Base-by-base conservation (phyloP, 1,140 invertebrate genomes). In the Pseudomyrmex sp. region DNA sequence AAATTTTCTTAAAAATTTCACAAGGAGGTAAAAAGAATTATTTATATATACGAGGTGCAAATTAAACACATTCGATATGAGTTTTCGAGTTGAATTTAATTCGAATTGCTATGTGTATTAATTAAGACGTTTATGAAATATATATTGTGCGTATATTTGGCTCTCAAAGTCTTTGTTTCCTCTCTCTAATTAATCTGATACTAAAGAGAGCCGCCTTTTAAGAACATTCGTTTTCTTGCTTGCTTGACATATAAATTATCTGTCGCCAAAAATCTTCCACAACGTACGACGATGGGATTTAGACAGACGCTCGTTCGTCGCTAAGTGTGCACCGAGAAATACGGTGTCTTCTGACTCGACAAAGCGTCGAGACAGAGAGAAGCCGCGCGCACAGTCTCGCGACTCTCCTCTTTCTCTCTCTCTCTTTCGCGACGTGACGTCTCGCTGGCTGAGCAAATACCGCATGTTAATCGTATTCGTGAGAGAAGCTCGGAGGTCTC, bases 401-500 rank as follows among this genome's bases (percentile, higher is more conserved):
- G 35, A 35, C 35, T 35, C 0, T 0, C 0, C 35, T 35, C 35
- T 35, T 35, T 35, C 35, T 35, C 35, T 35, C 5, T 35, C 54
- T 62, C 5, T 35, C 54, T 62, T 50, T 75, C 79, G 54, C 79
- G 79, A 56, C 76, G 76, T 66, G 76, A 80, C 76, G 76, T 80
- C 76, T 80, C 76, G 66, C 66, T 80, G 76, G 66, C 56, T 84
- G 83, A 90, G 88, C 89, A 92, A 93, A 93, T 90, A 91, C 87
- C 87, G 75, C 65, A 82, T 52, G 85, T 86, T 89, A 87, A 87
- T 73, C 85, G 74, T 68, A 82, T 73, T n/a, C 65, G 20, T 35
- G 54, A 70, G 65, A 70, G 63, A 69, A 44, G 50, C n/a, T n/a
- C 26, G 35, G 75, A 54, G 75, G 75, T 59, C 65, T 48, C 66